Evolutionary conservation across 1,140 invertebrate species (phyloP), one percentile per base, ranked within the genome.

Genomic region (Coenobita brevimanus): DNA sequence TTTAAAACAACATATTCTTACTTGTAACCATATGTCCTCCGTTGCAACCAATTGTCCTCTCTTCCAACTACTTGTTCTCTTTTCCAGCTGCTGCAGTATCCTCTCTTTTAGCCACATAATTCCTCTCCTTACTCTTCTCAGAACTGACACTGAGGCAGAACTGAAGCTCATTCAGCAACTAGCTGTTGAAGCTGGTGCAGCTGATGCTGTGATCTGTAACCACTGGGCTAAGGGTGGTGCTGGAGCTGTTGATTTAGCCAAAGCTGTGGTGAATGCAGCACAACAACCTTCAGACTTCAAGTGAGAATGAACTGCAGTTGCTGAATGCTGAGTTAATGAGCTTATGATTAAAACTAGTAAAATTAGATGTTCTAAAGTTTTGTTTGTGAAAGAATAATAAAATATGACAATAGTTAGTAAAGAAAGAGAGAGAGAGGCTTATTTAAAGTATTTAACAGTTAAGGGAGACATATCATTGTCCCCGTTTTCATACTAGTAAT

Each of bases 141-240:
- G 96, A n/a, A 96, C 95, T 75, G 99, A 99, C 92, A 97, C 97
- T 0, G 91, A 94, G 89, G 95, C 95, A 0, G 99, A 99, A 93
- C 93, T 99, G 69, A 93, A 97, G 73, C 90, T 99, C 33, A 94
- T 99, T 0, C 95, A 95, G 91, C 92, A 96, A 90, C 95, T 95
- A 67, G 95, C 96, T 0, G 91, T 95, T 30, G 92, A 94, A 89
- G 95, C 94, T 90, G 98, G 98, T 50, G 98, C 98, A 0, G 95
- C 95, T 92, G 95, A 96, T 92, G 97, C 97, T 3, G 96, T 99
- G 13, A 92, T 98, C 38, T 97, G 97, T 91, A 95, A 94, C 79
- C 97, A 99, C 92, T 99, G 97, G 97, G 95, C 96, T 0, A 93
- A 96, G 90, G 99, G 99, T 89, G 98, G 99, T 8, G 92, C 93